Evolutionary conservation across 2,113 vertebrate genomes (phyloP).

Genomic region (Xenopus borealis): DNA sequence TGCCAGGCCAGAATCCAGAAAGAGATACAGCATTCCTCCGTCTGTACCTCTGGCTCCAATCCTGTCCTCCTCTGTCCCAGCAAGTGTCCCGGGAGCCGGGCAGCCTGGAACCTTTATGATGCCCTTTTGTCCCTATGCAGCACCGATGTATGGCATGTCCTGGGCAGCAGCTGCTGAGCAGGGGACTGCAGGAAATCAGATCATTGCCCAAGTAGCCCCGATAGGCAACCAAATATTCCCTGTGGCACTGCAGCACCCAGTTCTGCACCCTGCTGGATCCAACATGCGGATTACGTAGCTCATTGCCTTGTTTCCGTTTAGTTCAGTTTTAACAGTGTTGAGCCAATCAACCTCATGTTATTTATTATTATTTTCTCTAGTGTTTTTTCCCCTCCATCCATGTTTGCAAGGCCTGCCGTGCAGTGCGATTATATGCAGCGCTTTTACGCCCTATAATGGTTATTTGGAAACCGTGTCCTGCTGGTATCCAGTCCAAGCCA

Average conservation of each 20-base stretch:
- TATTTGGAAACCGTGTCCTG: slow-evolving; percentile 47
- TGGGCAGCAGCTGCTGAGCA: slow-evolving; percentile 65
- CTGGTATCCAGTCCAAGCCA: slow-evolving; percentile 30
- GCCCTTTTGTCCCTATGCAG: slow-evolving; percentile 64
- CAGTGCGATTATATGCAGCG: slow-evolving; percentile 19
- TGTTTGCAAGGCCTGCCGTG: not conserved
- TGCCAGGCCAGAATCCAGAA: slow-evolving; percentile 48
- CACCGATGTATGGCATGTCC: slow-evolving; percentile 62
- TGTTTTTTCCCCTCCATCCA: not conserved
- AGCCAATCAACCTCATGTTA: slow-evolving; percentile 14
- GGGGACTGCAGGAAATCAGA: slow-evolving; percentile 55
- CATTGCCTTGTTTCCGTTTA: not conserved
- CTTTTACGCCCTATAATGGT: slow-evolving; percentile 17
- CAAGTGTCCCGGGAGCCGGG: slow-evolving; percentile 62
- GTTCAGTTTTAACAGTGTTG: slow-evolving; percentile 24
- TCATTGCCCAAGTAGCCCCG: slow-evolving; percentile 54
- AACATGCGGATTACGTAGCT: slow-evolving; percentile 69
- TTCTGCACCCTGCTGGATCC: slow-evolving; percentile 54
- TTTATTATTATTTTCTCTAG: not conserved
- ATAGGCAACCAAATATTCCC: slow-evolving; percentile 65
- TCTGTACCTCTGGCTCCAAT: slow-evolving; percentile 64
- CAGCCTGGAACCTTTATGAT: slow-evolving; percentile 54
- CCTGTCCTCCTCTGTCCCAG: slow-evolving; percentile 53
- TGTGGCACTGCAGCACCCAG: slow-evolving; percentile 57
- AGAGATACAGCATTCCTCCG: slow-evolving; percentile 64